Conservation (phyloP, 2,113 vertebrate genomes). For the Carollia perspicillata region DNA sequence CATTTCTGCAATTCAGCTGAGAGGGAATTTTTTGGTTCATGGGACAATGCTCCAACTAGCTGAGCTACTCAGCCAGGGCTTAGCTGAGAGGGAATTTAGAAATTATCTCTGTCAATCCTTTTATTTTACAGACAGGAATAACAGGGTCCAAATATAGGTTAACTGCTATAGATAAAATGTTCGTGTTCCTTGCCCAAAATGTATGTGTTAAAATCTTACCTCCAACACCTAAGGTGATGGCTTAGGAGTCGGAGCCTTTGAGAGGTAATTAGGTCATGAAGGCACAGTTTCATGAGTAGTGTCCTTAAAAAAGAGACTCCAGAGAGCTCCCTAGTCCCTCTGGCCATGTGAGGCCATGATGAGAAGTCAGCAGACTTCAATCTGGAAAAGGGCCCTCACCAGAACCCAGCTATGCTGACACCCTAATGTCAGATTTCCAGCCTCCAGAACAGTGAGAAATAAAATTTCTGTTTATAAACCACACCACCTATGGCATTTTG, state of each 20-base stretch:
- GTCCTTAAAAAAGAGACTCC: neutral
- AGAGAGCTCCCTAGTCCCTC: neutral
- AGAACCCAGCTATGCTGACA: neutral
- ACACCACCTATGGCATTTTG: neutral
- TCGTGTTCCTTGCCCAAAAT: neutral
- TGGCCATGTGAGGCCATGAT: neutral
- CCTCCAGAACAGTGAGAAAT: neutral
- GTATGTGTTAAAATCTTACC: neutral
- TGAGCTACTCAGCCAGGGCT: too few species aligned
- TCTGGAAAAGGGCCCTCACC: neutral
- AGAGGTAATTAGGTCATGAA: neutral
- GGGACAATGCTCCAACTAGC: too few species aligned
- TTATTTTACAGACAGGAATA: neutral
- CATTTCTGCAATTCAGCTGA: neutral
- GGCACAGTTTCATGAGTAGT: neutral
- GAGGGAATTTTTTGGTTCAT: neutral
- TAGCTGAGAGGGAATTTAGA: neutral
- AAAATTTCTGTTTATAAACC: neutral
- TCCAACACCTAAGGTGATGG: neutral
- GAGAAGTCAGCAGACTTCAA: neutral
- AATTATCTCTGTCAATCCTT: neutral
- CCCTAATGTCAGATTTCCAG: neutral
- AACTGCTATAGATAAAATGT: neutral
- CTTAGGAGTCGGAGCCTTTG: neutral
- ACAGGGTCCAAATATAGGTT: neutral